These are phyloP conservation scores for Carduelis carduelis DNA, from an alignment of 2,797 vertebrate genomes.

Conservation along the genomic window DNA sequence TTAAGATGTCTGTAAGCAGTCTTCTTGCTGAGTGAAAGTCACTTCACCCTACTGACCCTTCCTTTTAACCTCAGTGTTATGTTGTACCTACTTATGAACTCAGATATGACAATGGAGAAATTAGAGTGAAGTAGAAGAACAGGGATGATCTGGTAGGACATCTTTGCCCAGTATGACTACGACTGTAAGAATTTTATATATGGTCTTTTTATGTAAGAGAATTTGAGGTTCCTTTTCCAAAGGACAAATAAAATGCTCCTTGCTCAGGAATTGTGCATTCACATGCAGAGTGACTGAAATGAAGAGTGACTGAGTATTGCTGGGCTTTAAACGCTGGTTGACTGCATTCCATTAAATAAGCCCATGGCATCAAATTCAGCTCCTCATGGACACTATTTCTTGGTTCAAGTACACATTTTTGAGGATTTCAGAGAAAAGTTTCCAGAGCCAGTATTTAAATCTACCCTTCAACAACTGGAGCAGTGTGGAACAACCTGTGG, in stretches of 20 bases:
- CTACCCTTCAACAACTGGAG: neutral
- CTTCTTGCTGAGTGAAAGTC: neutral
- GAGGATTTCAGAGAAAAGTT: neutral
- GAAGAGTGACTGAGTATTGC: neutral
- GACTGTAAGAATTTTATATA: neutral
- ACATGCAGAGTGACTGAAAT: neutral
- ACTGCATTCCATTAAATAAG: neutral
- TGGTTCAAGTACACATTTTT: neutral
- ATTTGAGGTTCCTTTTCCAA: neutral
- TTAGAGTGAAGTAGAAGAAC: neutral
- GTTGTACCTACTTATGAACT: neutral
- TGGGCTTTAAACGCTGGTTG: neutral
- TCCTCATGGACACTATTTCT: neutral
- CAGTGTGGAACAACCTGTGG: neutral
- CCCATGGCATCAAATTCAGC: neutral
- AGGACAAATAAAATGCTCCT: neutral
- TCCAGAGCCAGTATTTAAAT: neutral
- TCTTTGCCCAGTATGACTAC: neutral
- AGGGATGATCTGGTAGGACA: neutral
- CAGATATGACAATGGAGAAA: neutral
- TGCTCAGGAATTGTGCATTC: neutral
- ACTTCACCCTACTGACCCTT: neutral
- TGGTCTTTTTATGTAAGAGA: neutral
- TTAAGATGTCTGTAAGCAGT: neutral
- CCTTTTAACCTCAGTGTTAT: neutral